Evolutionary conservation across 2,113 vertebrate species (phyloP), one percentile per base, ranked within the genome.

Genomic region (Chionodraco myersi): DNA sequence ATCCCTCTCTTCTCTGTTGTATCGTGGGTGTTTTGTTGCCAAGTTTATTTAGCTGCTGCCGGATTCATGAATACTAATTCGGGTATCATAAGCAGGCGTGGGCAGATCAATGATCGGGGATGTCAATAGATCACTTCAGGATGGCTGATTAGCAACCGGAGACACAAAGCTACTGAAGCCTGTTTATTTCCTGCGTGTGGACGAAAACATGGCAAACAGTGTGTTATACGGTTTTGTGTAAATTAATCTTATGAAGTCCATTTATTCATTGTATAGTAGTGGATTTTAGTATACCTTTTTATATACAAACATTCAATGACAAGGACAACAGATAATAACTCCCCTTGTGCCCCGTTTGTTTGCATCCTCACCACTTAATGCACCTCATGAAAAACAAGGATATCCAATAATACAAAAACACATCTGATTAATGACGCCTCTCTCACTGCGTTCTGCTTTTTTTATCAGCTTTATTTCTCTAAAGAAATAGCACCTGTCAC

Each of bases 31-130:
- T 92, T 92, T 83, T 96, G 95, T 96, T 96, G 95, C 96, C 95
- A 97, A 96, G 97, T 97, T 97, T 99, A 97, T 98, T 97, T 97
- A 96, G 96, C 95, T 95, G 95, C 96, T 95, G 93, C 96, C 95
- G 91, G 93, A 96, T 97, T 96, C 96, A 98, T 98, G 97, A 99
- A 99, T 98, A 98, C 95, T 98, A 97, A 99, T 98, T 97, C 96
- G 93, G 95, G 95, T 96, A 97, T 99, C 96, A 97, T 98, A 96
- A 91, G 95, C 95, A 92, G 89, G 95, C 95, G 96, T 95, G 94
- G 96, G 95, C 94, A 92, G 91, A 95, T 98, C 96, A 91, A 97
- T 97, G 94, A 92, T 93, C 41, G 81, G 57, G 77, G 76, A 92
- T 95, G 96, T 96, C 96, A 93, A 95, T 97, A 76, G 61, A 86